These are phyloP conservation scores for Chromobotia macracanthus DNA, from an alignment of 2,797 vertebrate species.

Conservation along the genomic window DNA sequence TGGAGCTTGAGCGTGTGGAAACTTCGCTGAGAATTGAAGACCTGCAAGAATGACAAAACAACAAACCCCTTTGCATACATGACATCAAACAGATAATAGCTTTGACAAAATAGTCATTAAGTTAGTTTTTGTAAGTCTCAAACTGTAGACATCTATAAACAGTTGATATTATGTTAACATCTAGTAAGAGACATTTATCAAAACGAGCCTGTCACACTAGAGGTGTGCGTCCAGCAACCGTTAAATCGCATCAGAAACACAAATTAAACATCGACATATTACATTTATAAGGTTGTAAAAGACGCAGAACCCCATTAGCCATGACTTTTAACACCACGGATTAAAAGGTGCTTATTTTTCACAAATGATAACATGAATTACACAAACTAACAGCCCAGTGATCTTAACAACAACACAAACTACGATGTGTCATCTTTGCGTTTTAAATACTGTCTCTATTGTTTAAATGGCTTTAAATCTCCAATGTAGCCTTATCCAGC, in stretches of 20 bases:
- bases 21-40: conserved; percentile 95
- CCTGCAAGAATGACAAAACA: conserved; percentile 72
- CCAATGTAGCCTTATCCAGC: not conserved
- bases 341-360: not conserved
- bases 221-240: not conserved
- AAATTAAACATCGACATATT: not conserved
- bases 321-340: not conserved
- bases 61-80: not conserved
- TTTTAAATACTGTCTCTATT: not conserved
- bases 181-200: not conserved
- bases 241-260: not conserved
- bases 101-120: not conserved
- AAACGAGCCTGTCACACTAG: not conserved
- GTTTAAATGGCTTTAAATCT: not conserved
- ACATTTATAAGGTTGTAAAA: not conserved
- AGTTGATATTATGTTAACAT: not conserved
- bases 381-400: not conserved
- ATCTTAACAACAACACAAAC: not conserved
- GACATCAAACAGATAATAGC: not conserved
- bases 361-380: not conserved
- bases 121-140: not conserved
- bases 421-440: not conserved
- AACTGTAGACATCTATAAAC: too few relatives aligned
- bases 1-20: conserved; percentile 90
- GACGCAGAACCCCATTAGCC: not conserved